Conservation (phyloP, 2,113 vertebrate species). For the Nettapus auritus region DNA sequence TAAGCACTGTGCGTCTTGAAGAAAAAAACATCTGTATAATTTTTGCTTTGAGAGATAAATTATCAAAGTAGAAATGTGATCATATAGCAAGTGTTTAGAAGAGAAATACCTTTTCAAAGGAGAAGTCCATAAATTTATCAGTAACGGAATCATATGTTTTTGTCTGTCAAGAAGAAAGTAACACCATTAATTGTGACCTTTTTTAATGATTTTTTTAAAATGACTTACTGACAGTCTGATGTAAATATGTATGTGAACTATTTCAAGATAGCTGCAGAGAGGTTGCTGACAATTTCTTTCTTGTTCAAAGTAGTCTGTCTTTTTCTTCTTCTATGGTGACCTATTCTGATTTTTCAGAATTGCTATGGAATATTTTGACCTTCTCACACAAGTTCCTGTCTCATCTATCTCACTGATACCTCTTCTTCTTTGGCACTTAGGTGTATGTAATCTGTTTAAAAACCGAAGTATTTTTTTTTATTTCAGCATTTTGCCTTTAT, state of each 20-base stretch:
- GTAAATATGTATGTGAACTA: neutral
- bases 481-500: neutral
- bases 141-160: constrained; percentile 99
- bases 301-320: neutral
- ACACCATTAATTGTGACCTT: neutral
- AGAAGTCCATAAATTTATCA: constrained; percentile 99
- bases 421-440: neutral
- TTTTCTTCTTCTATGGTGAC: neutral
- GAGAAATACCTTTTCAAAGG: constrained; percentile 95
- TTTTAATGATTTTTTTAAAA: neutral
- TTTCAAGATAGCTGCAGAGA: neutral
- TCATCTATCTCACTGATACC: neutral
- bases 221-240: neutral
- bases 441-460: neutral
- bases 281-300: neutral
- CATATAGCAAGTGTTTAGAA: neutral
- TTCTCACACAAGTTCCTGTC: neutral
- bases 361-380: neutral
- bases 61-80: neutral
- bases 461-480: neutral
- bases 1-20: constrained; percentile 97
- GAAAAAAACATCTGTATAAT: constrained; percentile 53
- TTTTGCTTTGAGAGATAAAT: constrained; percentile 47
- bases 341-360: neutral
- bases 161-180: constrained; percentile 81